A percentile compares a stretch with the other conserved stretches of the same genome.
Evolutionary conservation across 2,113 vertebrate species (phyloP).

Genomic region (Chascanopsetta lugubris): DNA sequence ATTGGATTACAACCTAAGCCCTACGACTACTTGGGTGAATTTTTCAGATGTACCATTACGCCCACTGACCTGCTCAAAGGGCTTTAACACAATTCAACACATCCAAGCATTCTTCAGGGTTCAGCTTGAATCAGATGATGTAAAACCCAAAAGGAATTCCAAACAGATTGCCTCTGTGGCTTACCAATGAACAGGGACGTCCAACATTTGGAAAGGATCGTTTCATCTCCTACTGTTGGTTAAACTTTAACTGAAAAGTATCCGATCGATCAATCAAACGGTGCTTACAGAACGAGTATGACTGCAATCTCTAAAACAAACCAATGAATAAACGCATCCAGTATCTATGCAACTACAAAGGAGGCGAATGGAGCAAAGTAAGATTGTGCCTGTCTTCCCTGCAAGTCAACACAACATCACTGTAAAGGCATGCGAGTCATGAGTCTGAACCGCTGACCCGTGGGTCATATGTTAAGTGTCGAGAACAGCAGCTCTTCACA

Average conservation of each 20-base stretch:
- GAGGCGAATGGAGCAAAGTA: background rate
- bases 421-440: slow-evolving; percentile 57
- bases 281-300: slow-evolving; percentile 3
- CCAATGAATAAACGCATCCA: slow-evolving; percentile 6
- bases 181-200: slow-evolving; percentile 5
- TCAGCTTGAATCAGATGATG: background rate
- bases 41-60: background rate
- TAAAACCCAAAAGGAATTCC: slow-evolving; percentile 22
- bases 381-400: slow-evolving; percentile 18
- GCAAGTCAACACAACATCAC: slow-evolving; percentile 33
- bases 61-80: background rate
- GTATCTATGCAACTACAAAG: slow-evolving; percentile 10
- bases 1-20: slow-evolving; percentile 55
- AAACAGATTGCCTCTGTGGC: slow-evolving; percentile 17
- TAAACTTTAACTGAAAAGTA: slow-evolving; percentile 10
- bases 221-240: slow-evolving; percentile 1
- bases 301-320: background rate
- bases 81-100: slow-evolving; percentile 2
- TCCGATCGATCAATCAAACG: slow-evolving; percentile 14
- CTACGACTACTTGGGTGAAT: slow-evolving; percentile 5
- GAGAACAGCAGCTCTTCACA: slow-evolving; percentile 57
- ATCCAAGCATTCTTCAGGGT: background rate
- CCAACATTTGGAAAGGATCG: slow-evolving; percentile 40
- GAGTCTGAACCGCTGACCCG: slow-evolving; percentile 51
- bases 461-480: slow-evolving; percentile 65